Base-by-base conservation (phyloP, 2,113 vertebrate genomes). In the Calidris pygmaea region DNA sequence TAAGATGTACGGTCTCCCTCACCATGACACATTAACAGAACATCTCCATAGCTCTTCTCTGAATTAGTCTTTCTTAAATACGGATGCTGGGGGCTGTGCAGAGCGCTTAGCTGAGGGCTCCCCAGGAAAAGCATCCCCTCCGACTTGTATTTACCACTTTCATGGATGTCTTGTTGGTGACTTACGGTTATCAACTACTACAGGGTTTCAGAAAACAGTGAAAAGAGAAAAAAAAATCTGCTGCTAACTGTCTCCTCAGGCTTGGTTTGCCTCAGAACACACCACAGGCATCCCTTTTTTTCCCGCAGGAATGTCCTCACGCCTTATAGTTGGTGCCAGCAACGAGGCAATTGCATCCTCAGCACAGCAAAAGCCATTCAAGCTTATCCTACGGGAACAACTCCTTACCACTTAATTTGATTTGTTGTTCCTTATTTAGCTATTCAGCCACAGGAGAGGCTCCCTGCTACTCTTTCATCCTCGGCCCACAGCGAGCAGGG, bases 41-140 rank as follows among this genome's bases (percentile, higher is more conserved):
- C 3, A 2, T 34, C 52, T 76, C 39, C 15, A 12, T 30, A 7
- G 12, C 21, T 39, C 56, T 83, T 74, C 39, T 85, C 80, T 82
- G 43, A 68, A 73, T 55, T n/a, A 73, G 20, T 50, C 50, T 68
- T 62, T 62, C 26, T 53, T 26, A 55, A 48, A 73, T 24, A 32
- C 1, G 0, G n/a, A 30, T 55, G 65, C 21, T 1, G 1, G 35
- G 23, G 68, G 39, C 43, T 24, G 23, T 43, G 43, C 39, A 80
- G 52, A 90, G 78, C 2, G 1, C 79, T 89, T 58, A 53, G 41
- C 81, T n/a, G 35, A 55, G 24, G 15, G 32, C 4, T 86, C n/a
- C 34, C 39, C 24, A 29, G 50, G 43, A 59, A 75, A 85, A 77
- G 7, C n/a, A 43, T 50, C 50, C 47, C 35, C 34, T 56, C 21